Conservation (phyloP, 2,888 invertebrate genomes). For the Harpalus rufipes region DNA sequence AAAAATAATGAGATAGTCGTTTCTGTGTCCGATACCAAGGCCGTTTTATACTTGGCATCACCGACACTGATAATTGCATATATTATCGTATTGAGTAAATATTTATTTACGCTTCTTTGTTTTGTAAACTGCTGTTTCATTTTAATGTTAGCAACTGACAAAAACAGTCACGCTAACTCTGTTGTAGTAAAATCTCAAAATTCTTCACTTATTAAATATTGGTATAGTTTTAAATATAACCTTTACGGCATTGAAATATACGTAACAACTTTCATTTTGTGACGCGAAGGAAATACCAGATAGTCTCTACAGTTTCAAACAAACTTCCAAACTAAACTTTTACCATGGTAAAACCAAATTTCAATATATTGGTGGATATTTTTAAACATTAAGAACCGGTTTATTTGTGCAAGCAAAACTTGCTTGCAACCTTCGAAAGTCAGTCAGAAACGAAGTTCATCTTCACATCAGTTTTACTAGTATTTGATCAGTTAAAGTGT, state of each 20-base stretch:
- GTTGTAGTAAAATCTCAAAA: neutral
- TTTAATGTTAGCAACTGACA: neutral
- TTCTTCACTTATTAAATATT: conserved; percentile 18
- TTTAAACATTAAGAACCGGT: conserved; percentile 21
- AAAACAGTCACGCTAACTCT: neutral
- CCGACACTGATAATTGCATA: conserved; percentile 50
- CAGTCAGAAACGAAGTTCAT: conserved; percentile 8
- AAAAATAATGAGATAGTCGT: conserved; percentile 35
- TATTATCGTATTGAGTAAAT: conserved; percentile 50
- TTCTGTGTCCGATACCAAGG: conserved; percentile 27
- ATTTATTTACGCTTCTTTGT: conserved; percentile 56
- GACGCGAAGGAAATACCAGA: conserved; percentile 55
- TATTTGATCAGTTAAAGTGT: neutral
- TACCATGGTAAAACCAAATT: conserved; percentile 8
- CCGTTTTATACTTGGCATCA: conserved; percentile 20
- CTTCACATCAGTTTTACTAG: neutral
- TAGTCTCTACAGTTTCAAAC: conserved; percentile 10
- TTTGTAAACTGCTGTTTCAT: conserved; percentile 20
- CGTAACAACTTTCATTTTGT: conserved; percentile 50
- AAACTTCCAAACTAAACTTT: neutral
- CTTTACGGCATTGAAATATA: conserved; percentile 29
- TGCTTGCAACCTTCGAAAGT: conserved; percentile 1
- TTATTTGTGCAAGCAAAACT: conserved; percentile 25
- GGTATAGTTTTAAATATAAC: neutral
- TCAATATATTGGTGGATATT: conserved; percentile 20